Evolutionary conservation across 2,113 vertebrate genomes (phyloP).

Genomic region (Brachypodius melanocephalos): DNA sequence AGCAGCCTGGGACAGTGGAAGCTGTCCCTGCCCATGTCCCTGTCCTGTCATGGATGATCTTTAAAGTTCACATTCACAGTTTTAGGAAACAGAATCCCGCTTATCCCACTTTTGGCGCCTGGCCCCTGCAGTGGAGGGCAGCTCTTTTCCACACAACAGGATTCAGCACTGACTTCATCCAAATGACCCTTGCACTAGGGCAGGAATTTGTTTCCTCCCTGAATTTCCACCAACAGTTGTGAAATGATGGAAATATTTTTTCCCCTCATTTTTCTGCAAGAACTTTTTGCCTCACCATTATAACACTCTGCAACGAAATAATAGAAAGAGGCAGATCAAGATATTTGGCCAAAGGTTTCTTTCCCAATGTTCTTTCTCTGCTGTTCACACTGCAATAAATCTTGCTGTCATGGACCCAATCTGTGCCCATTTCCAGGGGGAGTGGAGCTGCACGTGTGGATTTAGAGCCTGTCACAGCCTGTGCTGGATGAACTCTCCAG

Average conservation of each 20-base stretch:
- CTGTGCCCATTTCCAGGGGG: not conserved
- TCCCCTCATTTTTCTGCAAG: not conserved
- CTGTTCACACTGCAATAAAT: not conserved
- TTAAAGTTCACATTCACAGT: not conserved
- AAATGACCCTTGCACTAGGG: not conserved
- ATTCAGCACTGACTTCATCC: not conserved
- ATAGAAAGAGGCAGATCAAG: not conserved
- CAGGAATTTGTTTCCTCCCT: not conserved
- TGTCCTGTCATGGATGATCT: not conserved
- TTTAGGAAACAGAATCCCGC: not conserved
- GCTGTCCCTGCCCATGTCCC: not conserved
- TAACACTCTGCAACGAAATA: not conserved
- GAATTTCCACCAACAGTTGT: not conserved
- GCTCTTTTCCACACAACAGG: not conserved
- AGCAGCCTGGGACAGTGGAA: rapidly evolving
- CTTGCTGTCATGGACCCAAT: not conserved
- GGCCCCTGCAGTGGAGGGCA: not conserved
- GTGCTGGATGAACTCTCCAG: not conserved
- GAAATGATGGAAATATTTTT: not conserved
- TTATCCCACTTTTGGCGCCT: not conserved
- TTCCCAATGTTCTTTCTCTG: not conserved
- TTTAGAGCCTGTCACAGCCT: not conserved
- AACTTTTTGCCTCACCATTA: not conserved
- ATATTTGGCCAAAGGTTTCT: not conserved
- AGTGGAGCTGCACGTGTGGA: rapidly evolving